A percentile compares a stretch with the other conserved stretches of the same genome.
Conservation (phyloP, 2,113 vertebrate genomes). For the Xenus cinereus region DNA sequence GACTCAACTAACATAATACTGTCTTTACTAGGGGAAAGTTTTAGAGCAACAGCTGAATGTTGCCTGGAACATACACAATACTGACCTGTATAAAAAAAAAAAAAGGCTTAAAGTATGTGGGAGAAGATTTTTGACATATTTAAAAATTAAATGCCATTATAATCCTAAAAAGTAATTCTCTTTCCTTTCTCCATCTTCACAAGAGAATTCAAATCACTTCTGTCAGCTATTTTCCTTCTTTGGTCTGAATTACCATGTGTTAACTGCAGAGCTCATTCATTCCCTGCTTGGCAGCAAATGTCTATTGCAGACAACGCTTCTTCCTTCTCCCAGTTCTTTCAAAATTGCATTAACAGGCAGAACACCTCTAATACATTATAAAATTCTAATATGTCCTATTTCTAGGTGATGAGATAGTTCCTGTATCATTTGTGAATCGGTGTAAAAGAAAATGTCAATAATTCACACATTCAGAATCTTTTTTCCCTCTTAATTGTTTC, state of each 20-base stretch:
- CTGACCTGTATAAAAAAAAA: not conserved
- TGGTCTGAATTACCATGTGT: not conserved
- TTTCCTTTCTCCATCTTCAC: not conserved
- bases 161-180: not conserved
- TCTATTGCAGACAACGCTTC: not conserved
- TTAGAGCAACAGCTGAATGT: not conserved
- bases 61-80: not conserved
- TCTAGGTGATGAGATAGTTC: not conserved
- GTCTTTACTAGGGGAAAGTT: not conserved
- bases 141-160: not conserved
- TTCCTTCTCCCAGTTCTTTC: not conserved
- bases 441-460: not conserved
- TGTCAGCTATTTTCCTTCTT: not conserved
- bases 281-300: not conserved
- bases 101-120: not conserved
- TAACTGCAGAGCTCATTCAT: not conserved
- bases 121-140: not conserved
- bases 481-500: not conserved
- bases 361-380: not conserved
- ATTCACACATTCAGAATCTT: not conserved
- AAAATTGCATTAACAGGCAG: not conserved
- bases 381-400: not conserved
- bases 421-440: not conserved
- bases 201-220: not conserved
- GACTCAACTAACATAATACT: not conserved